Conservation (phyloP, 2,797 vertebrate genomes). For the Synaphobranchus kaupii region DNA sequence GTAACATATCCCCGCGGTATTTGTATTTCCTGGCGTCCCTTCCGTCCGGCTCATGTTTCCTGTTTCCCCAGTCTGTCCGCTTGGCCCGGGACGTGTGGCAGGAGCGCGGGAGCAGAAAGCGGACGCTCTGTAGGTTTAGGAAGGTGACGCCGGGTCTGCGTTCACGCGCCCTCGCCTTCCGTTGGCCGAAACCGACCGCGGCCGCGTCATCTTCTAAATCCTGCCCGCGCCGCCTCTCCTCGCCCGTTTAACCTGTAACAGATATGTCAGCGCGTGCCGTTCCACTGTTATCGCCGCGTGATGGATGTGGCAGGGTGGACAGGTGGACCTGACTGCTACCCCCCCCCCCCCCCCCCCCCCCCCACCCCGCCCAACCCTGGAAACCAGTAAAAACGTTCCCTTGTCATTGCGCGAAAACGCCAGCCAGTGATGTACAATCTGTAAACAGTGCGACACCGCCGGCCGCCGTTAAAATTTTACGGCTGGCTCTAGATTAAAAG, state of each 20-base stretch:
- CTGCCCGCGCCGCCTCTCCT: background rate
- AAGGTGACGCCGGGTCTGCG: conserved; percentile 40
- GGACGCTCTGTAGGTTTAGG: conserved; percentile 54
- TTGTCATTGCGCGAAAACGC: conserved; percentile 26
- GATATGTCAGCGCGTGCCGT: background rate
- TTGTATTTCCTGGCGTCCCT: background rate
- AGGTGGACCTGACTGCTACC: background rate
- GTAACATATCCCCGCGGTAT: background rate
- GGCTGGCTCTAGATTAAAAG: conserved; percentile 52
- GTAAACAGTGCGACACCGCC: conserved; percentile 48
- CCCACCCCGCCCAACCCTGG: background rate
- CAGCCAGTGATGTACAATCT: conserved; percentile 48
- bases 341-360: no score
- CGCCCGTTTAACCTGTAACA: conserved; percentile 10
- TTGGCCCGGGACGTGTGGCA: background rate
- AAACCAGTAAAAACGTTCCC: conserved; percentile 32
- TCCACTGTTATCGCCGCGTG: background rate
- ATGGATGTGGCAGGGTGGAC: conserved; percentile 15
- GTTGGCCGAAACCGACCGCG: background rate
- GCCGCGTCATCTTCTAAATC: conserved; percentile 40
- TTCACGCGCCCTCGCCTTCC: conserved; percentile 39
- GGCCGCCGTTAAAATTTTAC: conserved; percentile 48
- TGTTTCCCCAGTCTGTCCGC: background rate
- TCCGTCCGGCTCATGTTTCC: conserved; percentile 19
- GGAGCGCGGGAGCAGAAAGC: conserved; percentile 58